These are phyloP conservation scores for Dynastes grantii DNA, from an alignment of 2,888 invertebrate genomes.

Conservation along the genomic window DNA sequence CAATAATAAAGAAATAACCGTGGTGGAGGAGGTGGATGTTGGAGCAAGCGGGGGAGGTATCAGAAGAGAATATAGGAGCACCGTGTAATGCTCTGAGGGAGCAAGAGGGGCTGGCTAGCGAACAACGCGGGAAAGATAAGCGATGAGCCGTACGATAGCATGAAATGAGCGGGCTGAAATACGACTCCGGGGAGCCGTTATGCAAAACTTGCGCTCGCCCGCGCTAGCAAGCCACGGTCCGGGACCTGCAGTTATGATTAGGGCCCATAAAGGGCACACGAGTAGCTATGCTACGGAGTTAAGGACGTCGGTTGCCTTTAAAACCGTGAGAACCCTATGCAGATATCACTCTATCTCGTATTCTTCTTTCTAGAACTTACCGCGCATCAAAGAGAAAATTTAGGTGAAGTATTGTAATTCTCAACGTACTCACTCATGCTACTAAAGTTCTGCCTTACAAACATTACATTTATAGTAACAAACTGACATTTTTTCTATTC, in stretches of 20 bases:
- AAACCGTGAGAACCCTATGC: conserved; percentile 14
- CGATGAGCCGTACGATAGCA: conserved; percentile 59
- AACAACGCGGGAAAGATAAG: conserved; percentile 58
- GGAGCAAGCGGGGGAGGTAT: neutral
- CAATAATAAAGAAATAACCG: conserved; percentile 65
- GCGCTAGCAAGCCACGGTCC: conserved; percentile 55
- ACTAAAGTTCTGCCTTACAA: too few relatives aligned
- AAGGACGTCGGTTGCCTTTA: conserved; percentile 4
- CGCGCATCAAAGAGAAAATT: too few relatives aligned
- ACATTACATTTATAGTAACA: too few relatives aligned
- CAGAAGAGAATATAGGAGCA: neutral
- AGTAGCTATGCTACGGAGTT: conserved; percentile 43
- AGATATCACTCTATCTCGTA: neutral
- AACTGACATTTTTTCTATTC: too few relatives aligned
- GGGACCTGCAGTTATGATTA: conserved; percentile 66
- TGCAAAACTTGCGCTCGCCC: conserved; percentile 67
- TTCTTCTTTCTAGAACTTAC: too few relatives aligned
- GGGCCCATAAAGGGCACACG: conserved; percentile 64
- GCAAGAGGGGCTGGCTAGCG: conserved; percentile 29
- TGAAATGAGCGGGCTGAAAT: conserved; percentile 62
- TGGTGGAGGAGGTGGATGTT: conserved; percentile 55
- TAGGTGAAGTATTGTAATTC: too few relatives aligned
- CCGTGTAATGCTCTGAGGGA: neutral
- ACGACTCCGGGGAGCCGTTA: conserved; percentile 69
- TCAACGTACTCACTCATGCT: too few relatives aligned